Percentiles rank a stretch among this genome's conserved stretches.
Conservation (phyloP, 2,113 vertebrate species). For the Castor canadensis region DNA sequence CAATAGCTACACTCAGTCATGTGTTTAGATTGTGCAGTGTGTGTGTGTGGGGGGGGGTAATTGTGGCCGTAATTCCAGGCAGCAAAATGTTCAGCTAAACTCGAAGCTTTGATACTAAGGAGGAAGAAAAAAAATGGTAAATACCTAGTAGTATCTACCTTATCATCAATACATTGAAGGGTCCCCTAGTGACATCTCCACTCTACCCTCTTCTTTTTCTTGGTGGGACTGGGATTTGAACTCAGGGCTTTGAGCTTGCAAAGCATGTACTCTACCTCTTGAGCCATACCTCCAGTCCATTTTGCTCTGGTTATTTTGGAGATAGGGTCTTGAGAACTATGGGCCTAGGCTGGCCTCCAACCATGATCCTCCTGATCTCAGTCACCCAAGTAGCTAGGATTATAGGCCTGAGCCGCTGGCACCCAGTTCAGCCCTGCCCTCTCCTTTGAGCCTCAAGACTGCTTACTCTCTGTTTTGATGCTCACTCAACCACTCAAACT, state of each 20-base stretch:
- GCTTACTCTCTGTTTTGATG: not conserved
- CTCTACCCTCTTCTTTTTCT: too few species aligned
- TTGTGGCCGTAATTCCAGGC: not conserved
- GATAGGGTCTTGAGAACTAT: too few species aligned
- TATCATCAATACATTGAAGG: not conserved
- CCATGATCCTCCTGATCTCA: too few species aligned
- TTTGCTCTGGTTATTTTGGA: too few species aligned
- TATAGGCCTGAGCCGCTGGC: too few species aligned
- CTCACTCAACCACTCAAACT: not conserved
- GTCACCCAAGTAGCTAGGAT: too few species aligned
- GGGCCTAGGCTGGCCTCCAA: too few species aligned
- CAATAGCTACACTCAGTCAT: not conserved
- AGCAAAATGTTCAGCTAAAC: not conserved
- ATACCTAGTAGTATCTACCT: not conserved
- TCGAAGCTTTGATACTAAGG: not conserved
- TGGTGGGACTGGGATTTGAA: too few species aligned
- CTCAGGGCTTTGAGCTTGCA: too few species aligned
- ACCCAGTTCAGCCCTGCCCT: accelerated
- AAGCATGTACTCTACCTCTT: too few species aligned
- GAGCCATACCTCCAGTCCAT: too few species aligned
- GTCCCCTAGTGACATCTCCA: not conserved
- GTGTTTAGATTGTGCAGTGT: not conserved
- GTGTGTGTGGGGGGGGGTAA: not conserved
- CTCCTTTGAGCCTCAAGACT: not conserved
- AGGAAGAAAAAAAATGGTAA: not conserved